Percentiles rank a stretch among this genome's conserved stretches.
These are phyloP conservation scores for Diplodus puntazzo DNA, from an alignment of 2,797 vertebrate species.

Conservation along the genomic window DNA sequence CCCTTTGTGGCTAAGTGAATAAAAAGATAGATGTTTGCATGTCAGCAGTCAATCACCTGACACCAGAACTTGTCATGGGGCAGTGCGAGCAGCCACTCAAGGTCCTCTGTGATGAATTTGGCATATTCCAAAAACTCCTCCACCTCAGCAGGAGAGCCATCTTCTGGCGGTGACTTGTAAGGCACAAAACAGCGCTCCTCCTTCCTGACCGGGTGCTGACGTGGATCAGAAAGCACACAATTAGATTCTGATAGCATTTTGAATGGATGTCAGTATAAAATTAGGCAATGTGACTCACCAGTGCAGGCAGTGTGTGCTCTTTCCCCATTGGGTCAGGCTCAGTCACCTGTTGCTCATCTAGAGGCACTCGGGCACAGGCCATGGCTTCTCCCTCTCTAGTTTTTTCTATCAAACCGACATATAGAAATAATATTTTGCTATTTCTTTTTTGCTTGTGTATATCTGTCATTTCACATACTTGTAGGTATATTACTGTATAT, in stretches of 20 bases:
- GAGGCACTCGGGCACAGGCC: conserved; percentile 83
- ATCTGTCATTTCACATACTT: background rate
- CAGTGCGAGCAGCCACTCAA: conserved; percentile 93
- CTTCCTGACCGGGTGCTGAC: conserved; percentile 91
- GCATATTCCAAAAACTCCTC: conserved; percentile 94
- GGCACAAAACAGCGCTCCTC: conserved; percentile 92
- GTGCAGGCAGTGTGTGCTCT: conserved; percentile 86
- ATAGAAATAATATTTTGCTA: background rate
- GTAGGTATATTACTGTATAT: background rate
- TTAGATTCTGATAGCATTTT: background rate
- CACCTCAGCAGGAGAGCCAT: conserved; percentile 85
- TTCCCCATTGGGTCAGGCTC: conserved; percentile 85
- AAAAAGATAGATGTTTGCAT: background rate
- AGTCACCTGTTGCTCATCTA: conserved; percentile 91
- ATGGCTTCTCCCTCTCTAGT: conserved; percentile 57
- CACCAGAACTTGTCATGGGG: conserved; percentile 99
- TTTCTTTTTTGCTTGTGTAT: background rate
- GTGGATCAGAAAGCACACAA: conserved; percentile 1
- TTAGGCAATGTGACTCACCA: conserved; percentile 84
- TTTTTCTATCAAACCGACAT: conserved; percentile 15
- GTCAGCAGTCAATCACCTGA: conserved; percentile 85
- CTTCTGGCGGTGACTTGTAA: conserved; percentile 89
- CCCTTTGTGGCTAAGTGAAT: background rate
- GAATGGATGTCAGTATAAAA: background rate
- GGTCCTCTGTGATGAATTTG: conserved; percentile 92